A percentile compares a stretch with the other conserved stretches of the same genome.
These are phyloP conservation scores for Antechinus flavipes DNA, from an alignment of 2,113 vertebrate genomes.

Conservation along the genomic window DNA sequence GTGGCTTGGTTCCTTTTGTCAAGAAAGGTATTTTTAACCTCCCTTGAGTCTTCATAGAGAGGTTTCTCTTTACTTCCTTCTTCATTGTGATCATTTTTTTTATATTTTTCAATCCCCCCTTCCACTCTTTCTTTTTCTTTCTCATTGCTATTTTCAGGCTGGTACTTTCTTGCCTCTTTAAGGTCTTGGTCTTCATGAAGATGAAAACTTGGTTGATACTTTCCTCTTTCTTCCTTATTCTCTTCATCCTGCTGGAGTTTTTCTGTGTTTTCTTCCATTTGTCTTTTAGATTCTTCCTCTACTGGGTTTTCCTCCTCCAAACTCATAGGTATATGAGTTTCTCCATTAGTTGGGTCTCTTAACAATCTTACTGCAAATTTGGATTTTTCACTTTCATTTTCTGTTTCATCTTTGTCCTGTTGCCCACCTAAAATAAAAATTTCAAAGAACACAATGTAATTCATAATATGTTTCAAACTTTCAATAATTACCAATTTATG, in stretches of 20 bases:
- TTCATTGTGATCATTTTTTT: constrained; percentile 57
- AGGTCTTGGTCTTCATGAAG: constrained; percentile 44
- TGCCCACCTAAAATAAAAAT: constrained; percentile 84
- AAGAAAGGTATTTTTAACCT: constrained; percentile 54
- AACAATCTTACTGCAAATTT: constrained; percentile 79
- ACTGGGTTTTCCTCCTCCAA: constrained; percentile 74
- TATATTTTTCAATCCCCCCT: constrained; percentile 39
- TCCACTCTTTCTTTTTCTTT: constrained; percentile 54
- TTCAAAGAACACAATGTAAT: constrained; percentile 7
- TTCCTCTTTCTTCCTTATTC: constrained; percentile 69
- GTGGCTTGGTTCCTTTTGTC: constrained; percentile 65
- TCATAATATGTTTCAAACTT: neutral
- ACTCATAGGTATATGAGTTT: constrained; percentile 65
- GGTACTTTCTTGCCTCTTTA: constrained; percentile 62
- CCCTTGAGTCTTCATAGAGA: constrained; percentile 4
- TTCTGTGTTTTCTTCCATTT: constrained; percentile 77
- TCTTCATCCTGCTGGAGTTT: constrained; percentile 72
- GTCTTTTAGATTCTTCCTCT: constrained; percentile 78
- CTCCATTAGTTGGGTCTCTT: constrained; percentile 77
- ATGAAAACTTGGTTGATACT: constrained; percentile 14
- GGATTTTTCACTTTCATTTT: constrained; percentile 75
- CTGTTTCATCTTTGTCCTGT: constrained; percentile 84
- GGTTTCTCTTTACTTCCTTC: constrained; percentile 70
- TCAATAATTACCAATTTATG: constrained; percentile 13
- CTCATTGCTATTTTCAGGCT: constrained; percentile 57